Evolutionary conservation across 2,113 vertebrate species (phyloP), one percentile per base, ranked within the genome.

Genomic region (Hippocampus barbouri): DNA sequence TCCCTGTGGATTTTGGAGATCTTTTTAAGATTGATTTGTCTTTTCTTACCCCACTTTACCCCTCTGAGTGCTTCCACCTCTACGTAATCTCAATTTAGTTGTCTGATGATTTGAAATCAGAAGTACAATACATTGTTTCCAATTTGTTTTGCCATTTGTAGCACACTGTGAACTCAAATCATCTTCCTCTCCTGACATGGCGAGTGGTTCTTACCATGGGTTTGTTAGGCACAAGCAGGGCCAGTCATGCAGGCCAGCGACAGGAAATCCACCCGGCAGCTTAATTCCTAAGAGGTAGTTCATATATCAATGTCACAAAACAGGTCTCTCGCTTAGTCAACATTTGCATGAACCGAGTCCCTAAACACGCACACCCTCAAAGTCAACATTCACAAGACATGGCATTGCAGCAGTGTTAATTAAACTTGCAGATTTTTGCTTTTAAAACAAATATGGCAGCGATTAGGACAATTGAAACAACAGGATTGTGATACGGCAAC

Each of bases 141-240:
- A 54, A 54, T 54, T 4, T 25, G 2, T 10, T 56, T 23, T 23
- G 21, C 2, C 3, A 15, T 56, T 23, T 56, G 54, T 23, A 23
- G 21, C 21, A 23, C n/a, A 3, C n/a, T 10, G n/a, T 23, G 54
- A 23, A 23, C 21, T 11, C 8, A 57, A 57, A 27, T 60, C 14
- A 27, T 30, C 18, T 60, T 5, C 25, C 25, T 59, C 54, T 38
- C 53, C 0, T 25, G 25, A 72, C 56, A 51, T 18, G 54, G 2
- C 8, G 8, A 8, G n/a, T 34, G 12, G n/a, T 20, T 66, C 82
- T 87, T 79, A 91, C 88, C 90, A 91, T 90, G 69, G 82, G 80
- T 1, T 80, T 82, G 61, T 85, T 80, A 25, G 84, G 85, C 60
- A 62, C 41, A 70, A 87, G 77, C 45, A 75, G 62, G 18, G 60